Base-by-base conservation (phyloP, 2,113 vertebrate genomes). In the Rallus limicola region DNA sequence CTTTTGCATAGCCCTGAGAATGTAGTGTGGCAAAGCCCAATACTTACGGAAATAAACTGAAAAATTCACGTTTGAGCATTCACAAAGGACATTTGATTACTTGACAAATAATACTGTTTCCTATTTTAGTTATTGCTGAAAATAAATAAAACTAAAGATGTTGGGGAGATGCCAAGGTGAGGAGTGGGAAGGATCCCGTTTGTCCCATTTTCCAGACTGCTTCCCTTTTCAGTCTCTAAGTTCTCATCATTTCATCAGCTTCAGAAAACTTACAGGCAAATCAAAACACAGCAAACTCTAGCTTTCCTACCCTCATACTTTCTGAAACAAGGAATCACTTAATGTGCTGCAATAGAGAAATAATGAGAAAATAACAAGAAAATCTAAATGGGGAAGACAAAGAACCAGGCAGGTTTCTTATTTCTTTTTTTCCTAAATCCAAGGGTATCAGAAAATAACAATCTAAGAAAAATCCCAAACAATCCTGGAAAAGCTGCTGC, bases 81-180 rank as follows among this genome's bases (percentile, higher is more conserved):
- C 65, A 82, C 58, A 93, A 53, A 92, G 50, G 70, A 76, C 65
- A 79, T 87, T 68, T 87, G 62, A 64, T 92, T 92, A 82, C 60
- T 82, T 81, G 67, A 85, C 63, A 82, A 84, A 93, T 83, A 81
- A 69, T 74, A 86, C 42, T 92, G 20, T 87, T 91, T 87, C 83
- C 53, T 92, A 46, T 67, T 91, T 88, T 86, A 93, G 72, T 81
- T 88, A 75, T 34, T 88, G 83, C 77, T 91, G 72, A 94, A 92
- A 36, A 94, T 44, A 96, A 93, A 91, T 68, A n/a, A 91, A 94
- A 68, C 38, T 6, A 82, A 91, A 93, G 78, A 69, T 25, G 17
- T 24, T 84, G 88, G 52, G 76, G 86, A 91, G 65, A 88, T 86
- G 80, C 50, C 80, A 88, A 28, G 34, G 55, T 82, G 48, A 91